These are phyloP conservation scores for Scomberomorus guttatus DNA, from an alignment of 2,797 vertebrate genomes.

Conservation along the genomic window DNA sequence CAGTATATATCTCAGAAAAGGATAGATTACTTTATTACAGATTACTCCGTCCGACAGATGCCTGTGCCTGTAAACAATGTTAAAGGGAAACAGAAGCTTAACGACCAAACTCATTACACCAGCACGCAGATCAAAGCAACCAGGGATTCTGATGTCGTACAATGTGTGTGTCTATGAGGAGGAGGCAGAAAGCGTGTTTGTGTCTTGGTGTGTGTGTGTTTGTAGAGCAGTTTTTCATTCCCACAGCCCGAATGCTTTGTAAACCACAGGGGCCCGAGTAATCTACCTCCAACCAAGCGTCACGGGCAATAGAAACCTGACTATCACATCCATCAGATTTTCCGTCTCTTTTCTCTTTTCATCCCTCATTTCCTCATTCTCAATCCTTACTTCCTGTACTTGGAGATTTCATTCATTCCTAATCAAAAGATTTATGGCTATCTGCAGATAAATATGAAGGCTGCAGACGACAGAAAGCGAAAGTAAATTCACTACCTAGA, in stretches of 20 bases:
- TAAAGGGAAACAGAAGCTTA: constrained; percentile 80
- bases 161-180: constrained; percentile 15
- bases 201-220: constrained; percentile 1
- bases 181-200: not conserved
- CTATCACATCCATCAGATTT: constrained; percentile 63
- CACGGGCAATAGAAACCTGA: constrained; percentile 51
- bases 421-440: constrained; percentile 50
- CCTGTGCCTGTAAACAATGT: constrained; percentile 75
- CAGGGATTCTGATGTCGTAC: constrained; percentile 51
- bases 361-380: constrained; percentile 60
- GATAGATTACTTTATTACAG: constrained; percentile 62
- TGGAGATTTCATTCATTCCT: constrained; percentile 39
- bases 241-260: constrained; percentile 41
- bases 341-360: constrained; percentile 55
- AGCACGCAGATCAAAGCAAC: constrained; percentile 67
- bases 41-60: constrained; percentile 63
- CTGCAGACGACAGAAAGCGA: constrained; percentile 23
- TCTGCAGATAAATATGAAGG: constrained; percentile 35
- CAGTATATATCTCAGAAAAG: constrained; percentile 46
- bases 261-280: constrained; percentile 58
- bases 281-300: constrained; percentile 69
- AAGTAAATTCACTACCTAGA: constrained; percentile 19
- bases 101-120: constrained; percentile 79
- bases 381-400: constrained; percentile 41
- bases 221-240: constrained; percentile 39